Evolutionary conservation across 2,888 invertebrate genomes (phyloP), one percentile per base, ranked within the genome.

Genomic region (Catonia carolina): DNA sequence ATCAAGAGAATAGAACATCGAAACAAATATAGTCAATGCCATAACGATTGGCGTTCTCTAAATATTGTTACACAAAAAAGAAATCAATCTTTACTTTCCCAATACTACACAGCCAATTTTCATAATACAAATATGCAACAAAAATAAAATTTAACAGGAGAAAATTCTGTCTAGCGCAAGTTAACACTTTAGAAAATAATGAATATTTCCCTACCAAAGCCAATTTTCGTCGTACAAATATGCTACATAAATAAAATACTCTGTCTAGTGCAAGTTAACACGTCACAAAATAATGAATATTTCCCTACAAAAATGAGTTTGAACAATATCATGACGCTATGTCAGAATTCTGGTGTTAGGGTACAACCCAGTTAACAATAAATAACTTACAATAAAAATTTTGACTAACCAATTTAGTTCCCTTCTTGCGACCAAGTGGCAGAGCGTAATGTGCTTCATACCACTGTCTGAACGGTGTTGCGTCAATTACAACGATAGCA

Each of bases 391-490:
- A 17, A 45, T 5, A 45, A 18, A 17, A 4, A 45, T 4, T 15
- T 35, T 17, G 20, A 74, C 81, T 78, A 65, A 86, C 89, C 81
- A 89, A 78, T 79, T 96, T 95, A 36, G 91, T 89, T 64, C 90
- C 92, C 83, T 97, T 96, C 83, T 97, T 99, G 67, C 97, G 86
- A 64, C 95, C 98, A 66, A 99, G 80, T 48, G 98, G 96, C 69
- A 89, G 75, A 65, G 93, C 86, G 74, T 99, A 99, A 74, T 99
- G 95, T 61, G 89, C 84, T 77, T 99, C 99, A 72, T 97, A 99
- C 98, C 97, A 99, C 74, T 97, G 96, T 73, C 98, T 85, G 83
- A 97, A 98, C 56, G 99, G 98, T 33, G 96, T 93, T 47, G 95
- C 97, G 74, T 99, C 99, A 68, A 99, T 86, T 62, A 93, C 87